Evolutionary conservation across 2,797 vertebrate genomes (phyloP).

Genomic region (Antennarius maculatus): DNA sequence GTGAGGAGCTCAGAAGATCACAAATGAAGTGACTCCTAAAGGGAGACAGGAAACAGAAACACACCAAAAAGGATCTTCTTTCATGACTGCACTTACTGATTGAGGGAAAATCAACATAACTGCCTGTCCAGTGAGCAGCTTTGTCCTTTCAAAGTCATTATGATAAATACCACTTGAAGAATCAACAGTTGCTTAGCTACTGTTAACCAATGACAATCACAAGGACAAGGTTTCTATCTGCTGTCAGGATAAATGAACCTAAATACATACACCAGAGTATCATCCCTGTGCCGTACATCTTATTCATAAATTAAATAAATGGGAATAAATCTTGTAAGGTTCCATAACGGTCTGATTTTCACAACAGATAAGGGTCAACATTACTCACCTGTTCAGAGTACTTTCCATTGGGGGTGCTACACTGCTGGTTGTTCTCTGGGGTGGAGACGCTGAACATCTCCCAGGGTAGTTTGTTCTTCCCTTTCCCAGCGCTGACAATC

Average conservation of each 20-base stretch:
- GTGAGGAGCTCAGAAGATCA: not conserved
- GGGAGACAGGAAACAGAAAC: constrained; percentile 1
- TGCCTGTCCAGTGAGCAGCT: not conserved
- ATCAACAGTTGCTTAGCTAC: constrained; percentile 21
- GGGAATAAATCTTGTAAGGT: not conserved
- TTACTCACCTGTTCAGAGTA: constrained; percentile 75
- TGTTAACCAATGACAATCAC: constrained; percentile 21
- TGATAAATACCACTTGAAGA: constrained; percentile 10
- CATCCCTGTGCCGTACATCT: not conserved
- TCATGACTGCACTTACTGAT: constrained; percentile 25
- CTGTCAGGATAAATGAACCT: not conserved
- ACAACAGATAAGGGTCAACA: constrained; percentile 23
- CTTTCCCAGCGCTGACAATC: constrained; percentile 90
- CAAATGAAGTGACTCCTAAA: not conserved
- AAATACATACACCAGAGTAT: too few species aligned
- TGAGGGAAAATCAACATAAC: constrained; percentile 45
- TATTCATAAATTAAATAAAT: not conserved
- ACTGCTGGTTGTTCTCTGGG: constrained; percentile 64
- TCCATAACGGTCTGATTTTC: constrained; percentile 18
- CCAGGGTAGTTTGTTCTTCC: constrained; percentile 94
- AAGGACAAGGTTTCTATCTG: constrained; percentile 7
- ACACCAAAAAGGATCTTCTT: constrained; percentile 7
- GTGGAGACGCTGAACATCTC: constrained; percentile 78
- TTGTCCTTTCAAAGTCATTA: not conserved
- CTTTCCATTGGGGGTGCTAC: constrained; percentile 59